Conservation (phyloP, 2,888 invertebrate species). For the Escarpia spicata region DNA sequence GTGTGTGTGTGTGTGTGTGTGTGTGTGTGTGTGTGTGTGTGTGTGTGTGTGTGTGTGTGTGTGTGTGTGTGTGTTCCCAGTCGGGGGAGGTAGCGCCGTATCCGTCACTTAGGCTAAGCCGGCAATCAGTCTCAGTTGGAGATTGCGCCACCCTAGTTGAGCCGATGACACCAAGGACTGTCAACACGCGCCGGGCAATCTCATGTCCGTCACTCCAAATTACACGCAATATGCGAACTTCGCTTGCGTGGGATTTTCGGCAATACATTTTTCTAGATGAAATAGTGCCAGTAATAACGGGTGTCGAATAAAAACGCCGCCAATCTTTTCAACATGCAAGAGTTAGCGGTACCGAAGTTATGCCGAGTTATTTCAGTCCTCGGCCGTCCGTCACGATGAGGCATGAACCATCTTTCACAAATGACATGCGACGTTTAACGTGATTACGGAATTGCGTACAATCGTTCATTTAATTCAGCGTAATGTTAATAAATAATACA, state of each 20-base stretch:
- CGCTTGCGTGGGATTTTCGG: constrained; percentile 9
- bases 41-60: too few species aligned
- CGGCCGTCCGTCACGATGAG: not conserved
- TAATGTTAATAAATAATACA: not conserved
- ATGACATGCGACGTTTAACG: not conserved
- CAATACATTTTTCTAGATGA: not conserved
- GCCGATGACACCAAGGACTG: not conserved
- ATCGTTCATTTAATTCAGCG: not conserved
- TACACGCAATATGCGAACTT: not conserved
- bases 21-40: too few species aligned
- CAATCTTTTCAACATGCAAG: constrained; percentile 5
- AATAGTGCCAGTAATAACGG: not conserved
- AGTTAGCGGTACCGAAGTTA: not conserved
- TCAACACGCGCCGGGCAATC: not conserved
- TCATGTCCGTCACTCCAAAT: not conserved
- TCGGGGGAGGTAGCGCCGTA: not conserved
- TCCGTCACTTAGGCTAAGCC: not conserved
- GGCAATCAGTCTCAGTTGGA: not conserved
- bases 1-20: too few species aligned
- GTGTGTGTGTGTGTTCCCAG: not conserved
- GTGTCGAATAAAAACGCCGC: not conserved
- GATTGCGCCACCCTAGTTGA: not conserved
- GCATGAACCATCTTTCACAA: not conserved
- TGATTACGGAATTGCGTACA: not conserved
- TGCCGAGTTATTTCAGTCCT: not conserved